A percentile compares a stretch with the other conserved stretches of the same genome.
Evolutionary conservation across 30 jellyfish, hydroid and myxozoan species (phyloP).

Genomic region (Sanderia malayensis): DNA sequence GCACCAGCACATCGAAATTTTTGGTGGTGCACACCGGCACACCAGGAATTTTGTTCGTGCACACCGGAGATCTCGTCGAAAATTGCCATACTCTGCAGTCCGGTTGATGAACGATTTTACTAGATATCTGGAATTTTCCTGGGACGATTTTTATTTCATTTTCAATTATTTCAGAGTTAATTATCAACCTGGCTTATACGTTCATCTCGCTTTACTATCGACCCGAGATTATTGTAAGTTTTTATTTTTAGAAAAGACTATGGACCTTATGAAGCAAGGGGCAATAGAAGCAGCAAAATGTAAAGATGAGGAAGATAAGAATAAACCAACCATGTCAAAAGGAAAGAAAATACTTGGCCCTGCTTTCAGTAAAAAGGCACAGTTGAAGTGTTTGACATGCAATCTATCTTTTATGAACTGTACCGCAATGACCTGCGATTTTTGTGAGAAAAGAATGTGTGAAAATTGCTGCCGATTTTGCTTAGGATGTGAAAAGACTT

Average conservation of each 20-base stretch:
- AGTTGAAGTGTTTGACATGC: constrained; percentile 47
- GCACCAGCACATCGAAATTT: too few relatives aligned
- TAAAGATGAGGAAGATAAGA: not conserved
- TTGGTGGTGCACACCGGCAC: too few relatives aligned
- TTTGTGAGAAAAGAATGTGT: constrained; percentile 68
- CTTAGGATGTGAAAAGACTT: constrained; percentile 48
- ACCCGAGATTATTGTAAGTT: too few relatives aligned
- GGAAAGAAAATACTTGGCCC: constrained; percentile 90
- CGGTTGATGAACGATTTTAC: too few relatives aligned
- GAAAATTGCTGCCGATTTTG: constrained; percentile 60
- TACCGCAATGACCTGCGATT: constrained; percentile 35
- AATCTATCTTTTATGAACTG: not conserved
- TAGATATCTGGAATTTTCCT: too few relatives aligned
- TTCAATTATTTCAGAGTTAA: too few relatives aligned
- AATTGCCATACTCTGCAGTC: too few relatives aligned
- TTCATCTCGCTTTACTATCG: too few relatives aligned
- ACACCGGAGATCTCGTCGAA: too few relatives aligned
- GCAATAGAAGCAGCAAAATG: constrained; percentile 68
- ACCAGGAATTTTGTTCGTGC: too few relatives aligned
- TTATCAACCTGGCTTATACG: too few relatives aligned
- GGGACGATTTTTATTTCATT: too few relatives aligned
- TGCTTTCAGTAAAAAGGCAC: constrained; percentile 60
- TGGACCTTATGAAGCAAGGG: constrained; percentile 59
- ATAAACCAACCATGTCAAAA: constrained; percentile 7
- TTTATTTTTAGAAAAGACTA: constrained; percentile 58